Base-by-base conservation (phyloP, 2,888 invertebrate genomes). In the Bugula neritina region DNA sequence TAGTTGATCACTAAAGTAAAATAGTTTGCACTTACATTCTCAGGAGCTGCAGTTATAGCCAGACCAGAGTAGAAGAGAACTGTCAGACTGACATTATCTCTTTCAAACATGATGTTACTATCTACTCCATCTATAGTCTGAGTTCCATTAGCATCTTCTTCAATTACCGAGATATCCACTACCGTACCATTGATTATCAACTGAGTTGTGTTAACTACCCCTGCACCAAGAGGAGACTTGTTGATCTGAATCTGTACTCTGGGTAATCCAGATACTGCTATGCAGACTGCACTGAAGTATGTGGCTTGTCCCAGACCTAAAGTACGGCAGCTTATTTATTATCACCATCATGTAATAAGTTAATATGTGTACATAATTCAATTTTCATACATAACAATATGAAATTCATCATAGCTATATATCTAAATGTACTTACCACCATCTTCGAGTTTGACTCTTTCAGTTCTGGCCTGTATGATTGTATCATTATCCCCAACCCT, bases 11-110 rank as follows among this genome's bases (percentile, higher is more conserved):
- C n/a, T n/a, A n/a, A n/a, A n/a, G n/a, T n/a, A n/a, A n/a, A n/a
- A n/a, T n/a, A n/a, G n/a, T n/a, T n/a, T n/a, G n/a, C n/a, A n/a
- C 55, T 55, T 55, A 55, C 55, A 55, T 55, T 55, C 3, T 55
- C 25, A 13, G 55, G 55, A 55, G 55, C n/a, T 10, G n/a, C 55
- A 55, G n/a, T 23, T 5, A 55, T 23, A 13, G 55, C 5, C 5
- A 55, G 3, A n/a, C 55, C 55, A 3, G 55, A 55, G 3, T 10
- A 55, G 55, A 55, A 55, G 25, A 55, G 5, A n/a, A 55, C 55
- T n/a, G 55, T 55, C n/a, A 55, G 55, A n/a, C n/a, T 55, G 25
- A 5, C 55, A 25, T 55, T 55, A 23, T 3, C n/a, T 55, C 55
- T 55, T 23, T 55, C 55, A 55, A 55, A 55, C n/a, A n/a, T 5